These are phyloP conservation scores for Palythoa caribaeorum DNA, from an alignment of 92 coral and sea anemone species.

Conservation along the genomic window DNA sequence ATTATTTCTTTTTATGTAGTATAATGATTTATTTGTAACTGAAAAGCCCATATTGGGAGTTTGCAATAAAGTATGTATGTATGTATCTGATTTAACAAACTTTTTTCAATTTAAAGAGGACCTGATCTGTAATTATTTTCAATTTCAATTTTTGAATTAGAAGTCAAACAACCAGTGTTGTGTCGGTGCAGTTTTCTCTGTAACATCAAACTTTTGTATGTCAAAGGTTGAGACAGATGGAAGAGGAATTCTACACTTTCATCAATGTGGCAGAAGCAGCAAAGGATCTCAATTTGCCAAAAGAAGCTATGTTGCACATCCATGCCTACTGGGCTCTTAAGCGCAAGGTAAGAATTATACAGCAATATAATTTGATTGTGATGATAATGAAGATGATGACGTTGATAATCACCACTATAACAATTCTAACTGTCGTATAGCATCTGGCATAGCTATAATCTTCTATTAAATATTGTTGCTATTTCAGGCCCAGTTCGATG, in stretches of 20 bases:
- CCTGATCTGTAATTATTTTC: no score
- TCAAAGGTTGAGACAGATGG: conserved; percentile 93
- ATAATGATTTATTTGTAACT: no score
- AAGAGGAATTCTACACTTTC: conserved; percentile 92
- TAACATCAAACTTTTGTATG: not conserved
- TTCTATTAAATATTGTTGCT: no score
- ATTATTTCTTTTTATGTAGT: no score
- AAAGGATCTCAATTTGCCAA: conserved; percentile 80
- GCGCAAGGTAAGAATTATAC: conserved; percentile 77
- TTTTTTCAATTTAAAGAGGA: no score
- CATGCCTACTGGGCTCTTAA: conserved; percentile 96
- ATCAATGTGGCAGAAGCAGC: conserved; percentile 79
- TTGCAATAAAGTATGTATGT: no score
- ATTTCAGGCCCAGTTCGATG: conserved; percentile 84
- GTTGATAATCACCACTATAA: not conserved
- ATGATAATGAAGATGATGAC: not conserved
- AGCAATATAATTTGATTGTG: not conserved
- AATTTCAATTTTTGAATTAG: no score
- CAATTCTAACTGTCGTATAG: not conserved
- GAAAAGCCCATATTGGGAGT: no score
- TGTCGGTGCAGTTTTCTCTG: no score
- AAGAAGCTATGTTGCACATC: conserved; percentile 80
- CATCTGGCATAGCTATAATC: no score
- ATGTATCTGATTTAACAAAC: no score
- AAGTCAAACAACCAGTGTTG: no score